Percentiles rank a stretch among this genome's conserved stretches.
phyloP scores from a whole-genome alignment of 1,140 invertebrate genomes.

The Cotesia typhae region DNA sequence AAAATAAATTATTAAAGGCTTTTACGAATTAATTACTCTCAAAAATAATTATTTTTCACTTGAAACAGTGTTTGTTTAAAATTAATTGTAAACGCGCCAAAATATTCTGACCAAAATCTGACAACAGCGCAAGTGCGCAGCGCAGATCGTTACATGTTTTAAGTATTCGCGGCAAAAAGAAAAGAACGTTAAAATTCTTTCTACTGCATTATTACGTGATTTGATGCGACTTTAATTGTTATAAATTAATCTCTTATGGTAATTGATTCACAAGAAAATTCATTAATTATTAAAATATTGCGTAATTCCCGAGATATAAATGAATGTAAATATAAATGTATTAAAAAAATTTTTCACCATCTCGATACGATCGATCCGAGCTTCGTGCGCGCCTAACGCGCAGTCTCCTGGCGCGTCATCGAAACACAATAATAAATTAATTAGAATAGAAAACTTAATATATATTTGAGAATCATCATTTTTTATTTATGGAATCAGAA shows the following conservation, averaged over 20 bases:
- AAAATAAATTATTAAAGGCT: too few species aligned
- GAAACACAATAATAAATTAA: constrained; percentile 20
- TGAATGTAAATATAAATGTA: constrained; percentile 32
- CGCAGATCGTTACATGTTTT: constrained; percentile 45
- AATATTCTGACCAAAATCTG: constrained; percentile 24
- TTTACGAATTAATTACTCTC: too few species aligned
- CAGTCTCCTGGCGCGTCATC: constrained; percentile 8
- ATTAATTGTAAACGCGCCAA: not conserved
- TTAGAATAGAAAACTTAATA: constrained; percentile 10
- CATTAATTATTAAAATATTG: constrained; percentile 26
- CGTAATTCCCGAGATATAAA: constrained; percentile 7
- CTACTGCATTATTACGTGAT: constrained; percentile 22
- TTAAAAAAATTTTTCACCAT: constrained; percentile 36
- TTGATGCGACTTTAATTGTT: constrained; percentile 11
- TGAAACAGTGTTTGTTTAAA: too few species aligned
- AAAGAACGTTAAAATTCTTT: constrained; percentile 42
- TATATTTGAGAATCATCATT: constrained; percentile 17
- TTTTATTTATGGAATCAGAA: not conserved
- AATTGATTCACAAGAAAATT: constrained; percentile 1
- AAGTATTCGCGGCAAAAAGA: constrained; percentile 48
- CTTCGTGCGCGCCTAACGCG: constrained; percentile 36
- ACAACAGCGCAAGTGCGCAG: constrained; percentile 40
- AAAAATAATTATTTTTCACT: too few species aligned
- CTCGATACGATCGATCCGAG: constrained; percentile 41
- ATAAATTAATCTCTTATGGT: constrained; percentile 1